phyloP scores from a whole-genome alignment of 2,797 vertebrate genomes.

The Lutjanus argentimaculatus region DNA sequence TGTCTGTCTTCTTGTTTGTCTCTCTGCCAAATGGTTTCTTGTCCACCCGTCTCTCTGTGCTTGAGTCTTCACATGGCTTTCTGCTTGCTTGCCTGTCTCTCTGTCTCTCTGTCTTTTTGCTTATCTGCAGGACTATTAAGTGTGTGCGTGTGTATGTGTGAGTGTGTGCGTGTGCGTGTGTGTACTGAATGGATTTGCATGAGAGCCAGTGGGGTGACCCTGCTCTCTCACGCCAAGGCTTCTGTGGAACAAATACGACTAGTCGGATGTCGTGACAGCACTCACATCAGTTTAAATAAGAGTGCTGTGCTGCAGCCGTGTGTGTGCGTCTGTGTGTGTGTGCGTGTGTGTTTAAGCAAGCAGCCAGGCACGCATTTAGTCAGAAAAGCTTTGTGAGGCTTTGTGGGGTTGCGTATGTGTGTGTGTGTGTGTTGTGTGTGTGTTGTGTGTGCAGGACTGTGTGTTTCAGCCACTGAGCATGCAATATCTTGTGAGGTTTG shows the following conservation, averaged over 20 bases:
- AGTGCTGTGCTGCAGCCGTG: constrained; percentile 76
- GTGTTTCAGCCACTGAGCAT: constrained; percentile 77
- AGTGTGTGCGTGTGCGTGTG: constrained; percentile 29
- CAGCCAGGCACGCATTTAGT: constrained; percentile 76
- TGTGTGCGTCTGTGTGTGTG: constrained; percentile 58
- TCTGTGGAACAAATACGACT: constrained; percentile 86
- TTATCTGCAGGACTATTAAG: constrained; percentile 74
- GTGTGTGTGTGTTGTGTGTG: constrained; percentile 4
- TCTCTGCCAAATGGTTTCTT: constrained; percentile 18
- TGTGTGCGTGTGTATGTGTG: constrained; percentile 37
- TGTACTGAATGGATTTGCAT: constrained; percentile 85
- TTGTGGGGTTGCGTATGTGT: constrained; percentile 32
- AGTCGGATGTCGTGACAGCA: constrained; percentile 91
- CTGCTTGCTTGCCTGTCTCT: constrained; percentile 33
- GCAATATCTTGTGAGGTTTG: constrained; percentile 77
- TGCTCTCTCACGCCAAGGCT: constrained; percentile 87
- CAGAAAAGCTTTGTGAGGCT: constrained; percentile 72
- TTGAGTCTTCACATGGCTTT: constrained; percentile 22
- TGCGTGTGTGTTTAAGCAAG: constrained; percentile 70
- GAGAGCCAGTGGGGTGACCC: constrained; percentile 85
- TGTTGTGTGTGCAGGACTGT: constrained; percentile 39
- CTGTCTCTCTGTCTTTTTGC: constrained; percentile 69
- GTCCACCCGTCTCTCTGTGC: constrained; percentile 23
- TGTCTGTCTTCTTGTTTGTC: not conserved
- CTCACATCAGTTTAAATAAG: constrained; percentile 88